Evolutionary conservation across 2,888 invertebrate genomes (phyloP).

Genomic region (Eurytoma californica): DNA sequence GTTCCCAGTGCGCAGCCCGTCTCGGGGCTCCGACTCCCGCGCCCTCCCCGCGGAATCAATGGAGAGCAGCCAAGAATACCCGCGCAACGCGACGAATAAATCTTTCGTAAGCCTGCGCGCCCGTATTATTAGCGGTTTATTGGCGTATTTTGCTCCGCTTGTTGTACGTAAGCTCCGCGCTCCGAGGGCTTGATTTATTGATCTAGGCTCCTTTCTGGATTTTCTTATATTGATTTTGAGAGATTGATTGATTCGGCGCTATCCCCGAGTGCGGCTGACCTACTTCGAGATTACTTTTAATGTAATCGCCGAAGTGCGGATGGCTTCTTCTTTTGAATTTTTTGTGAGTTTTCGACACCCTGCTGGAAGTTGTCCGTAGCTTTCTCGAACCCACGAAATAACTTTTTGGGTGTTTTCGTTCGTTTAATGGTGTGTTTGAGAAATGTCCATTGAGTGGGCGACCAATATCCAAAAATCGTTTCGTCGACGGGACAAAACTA

Average conservation of each 20-base stretch:
- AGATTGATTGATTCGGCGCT: not conserved
- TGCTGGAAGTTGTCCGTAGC: too few species aligned
- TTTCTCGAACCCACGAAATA: too few species aligned
- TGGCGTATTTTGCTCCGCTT: conserved; percentile 6
- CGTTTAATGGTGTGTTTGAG: too few species aligned
- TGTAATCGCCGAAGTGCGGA: not conserved
- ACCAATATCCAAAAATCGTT: too few species aligned
- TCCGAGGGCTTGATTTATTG: conserved; percentile 17
- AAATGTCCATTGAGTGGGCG: too few species aligned
- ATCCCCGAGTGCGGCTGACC: too few species aligned
- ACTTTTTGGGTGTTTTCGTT: too few species aligned
- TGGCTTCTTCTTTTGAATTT: not conserved
- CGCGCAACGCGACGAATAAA: conserved; percentile 25
- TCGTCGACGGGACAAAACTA: too few species aligned
- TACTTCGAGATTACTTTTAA: too few species aligned
- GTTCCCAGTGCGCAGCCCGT: not conserved
- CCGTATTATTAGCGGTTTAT: conserved; percentile 39
- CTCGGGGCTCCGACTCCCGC: too few species aligned
- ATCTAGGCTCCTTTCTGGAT: not conserved
- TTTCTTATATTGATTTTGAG: not conserved
- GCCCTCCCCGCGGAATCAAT: conserved; percentile 7
- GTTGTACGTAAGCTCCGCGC: not conserved
- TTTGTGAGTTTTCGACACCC: not conserved
- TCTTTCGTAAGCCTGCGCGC: conserved; percentile 6
- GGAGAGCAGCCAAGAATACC: conserved; percentile 27